phyloP scores from a whole-genome alignment of 2,888 invertebrate genomes.

The Pammene fasciana region DNA sequence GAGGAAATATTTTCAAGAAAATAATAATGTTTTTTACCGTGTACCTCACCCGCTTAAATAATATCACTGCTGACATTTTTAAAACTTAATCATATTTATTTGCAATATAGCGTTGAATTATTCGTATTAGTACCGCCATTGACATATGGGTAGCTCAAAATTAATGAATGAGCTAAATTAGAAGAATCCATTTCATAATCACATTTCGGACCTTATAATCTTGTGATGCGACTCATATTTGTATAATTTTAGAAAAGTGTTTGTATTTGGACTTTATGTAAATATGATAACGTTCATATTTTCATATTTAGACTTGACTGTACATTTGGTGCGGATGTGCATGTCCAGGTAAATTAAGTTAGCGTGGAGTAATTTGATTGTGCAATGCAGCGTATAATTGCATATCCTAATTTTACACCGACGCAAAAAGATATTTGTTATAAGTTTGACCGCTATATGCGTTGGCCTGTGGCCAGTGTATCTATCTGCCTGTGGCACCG shows the following conservation, averaged over 20 bases:
- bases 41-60: too few relatives aligned
- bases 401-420: background rate
- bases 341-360: slow-evolving; percentile 6
- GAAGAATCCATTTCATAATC: background rate
- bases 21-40: too few relatives aligned
- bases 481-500: too few relatives aligned
- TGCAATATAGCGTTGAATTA: background rate
- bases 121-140: background rate
- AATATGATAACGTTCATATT: background rate
- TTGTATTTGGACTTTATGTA: background rate
- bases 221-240: background rate
- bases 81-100: background rate
- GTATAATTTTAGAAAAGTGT: background rate
- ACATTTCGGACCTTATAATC: background rate
- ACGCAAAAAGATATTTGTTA: too few relatives aligned
- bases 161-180: slow-evolving; percentile 6
- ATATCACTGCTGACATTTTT: too few relatives aligned
- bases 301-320: background rate
- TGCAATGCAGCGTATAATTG: too few relatives aligned
- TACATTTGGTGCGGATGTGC: slow-evolving; percentile 2
- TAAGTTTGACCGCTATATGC: too few relatives aligned
- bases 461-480: too few relatives aligned
- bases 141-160: slow-evolving; percentile 13
- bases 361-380: background rate
- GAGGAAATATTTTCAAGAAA: too few relatives aligned